These are phyloP conservation scores for Siniperca undulata DNA, from an alignment of 2,797 vertebrate species.

Conservation along the genomic window DNA sequence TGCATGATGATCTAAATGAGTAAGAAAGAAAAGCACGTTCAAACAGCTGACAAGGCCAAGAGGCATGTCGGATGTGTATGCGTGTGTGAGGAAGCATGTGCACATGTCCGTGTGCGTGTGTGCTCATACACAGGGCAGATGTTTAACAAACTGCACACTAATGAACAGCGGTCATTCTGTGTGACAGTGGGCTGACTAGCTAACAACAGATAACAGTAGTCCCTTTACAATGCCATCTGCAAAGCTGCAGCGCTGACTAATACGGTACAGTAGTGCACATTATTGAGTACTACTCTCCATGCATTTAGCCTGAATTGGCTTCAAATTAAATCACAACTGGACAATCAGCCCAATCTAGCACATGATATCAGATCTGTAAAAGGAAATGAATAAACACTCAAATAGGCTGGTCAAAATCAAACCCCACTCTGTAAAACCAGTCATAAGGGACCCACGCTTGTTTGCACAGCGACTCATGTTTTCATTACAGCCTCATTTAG, in stretches of 20 bases:
- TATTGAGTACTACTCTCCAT: slow-evolving; percentile 24
- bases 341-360: slow-evolving; percentile 65
- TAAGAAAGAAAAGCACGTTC: slow-evolving; percentile 71
- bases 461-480: slow-evolving; percentile 70
- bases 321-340: slow-evolving; percentile 64
- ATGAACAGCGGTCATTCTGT: slow-evolving; percentile 70
- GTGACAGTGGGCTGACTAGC: slow-evolving; percentile 36
- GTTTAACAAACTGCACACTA: slow-evolving; percentile 71
- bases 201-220: slow-evolving; percentile 48
- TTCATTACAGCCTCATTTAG: slow-evolving; percentile 75
- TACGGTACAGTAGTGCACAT: slow-evolving; percentile 38
- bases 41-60: slow-evolving; percentile 81
- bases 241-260: slow-evolving; percentile 36
- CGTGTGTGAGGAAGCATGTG: slow-evolving; percentile 21
- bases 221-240: slow-evolving; percentile 54
- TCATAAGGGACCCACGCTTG: slow-evolving; percentile 66
- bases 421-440: slow-evolving; percentile 52
- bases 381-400: slow-evolving; percentile 62
- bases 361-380: slow-evolving; percentile 42
- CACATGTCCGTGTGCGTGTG: slow-evolving; percentile 7
- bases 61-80: slow-evolving; percentile 70
- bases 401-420: slow-evolving; percentile 63
- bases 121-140: slow-evolving; percentile 50
- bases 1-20: slow-evolving; percentile 78
- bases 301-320: slow-evolving; percentile 58